phyloP scores from a whole-genome alignment of 2,888 invertebrate genomes.

The Caenorhabditis panamensis region DNA sequence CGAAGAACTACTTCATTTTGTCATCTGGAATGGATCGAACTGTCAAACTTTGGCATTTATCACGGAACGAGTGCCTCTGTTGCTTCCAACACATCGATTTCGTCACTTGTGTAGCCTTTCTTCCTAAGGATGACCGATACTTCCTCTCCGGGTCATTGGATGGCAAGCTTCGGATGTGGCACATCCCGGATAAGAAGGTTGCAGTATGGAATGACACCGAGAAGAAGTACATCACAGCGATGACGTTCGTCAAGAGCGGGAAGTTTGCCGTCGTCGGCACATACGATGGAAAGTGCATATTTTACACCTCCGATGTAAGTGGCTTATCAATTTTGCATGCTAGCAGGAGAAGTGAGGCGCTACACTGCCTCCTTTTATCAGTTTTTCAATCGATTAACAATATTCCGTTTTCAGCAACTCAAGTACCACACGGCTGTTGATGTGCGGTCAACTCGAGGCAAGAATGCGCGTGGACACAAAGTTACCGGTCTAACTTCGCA shows the following conservation, averaged over 20 bases:
- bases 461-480: constrained; percentile 94
- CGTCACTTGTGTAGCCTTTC: constrained; percentile 98
- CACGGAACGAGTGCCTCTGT: constrained; percentile 95
- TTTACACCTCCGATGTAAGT: constrained; percentile 92
- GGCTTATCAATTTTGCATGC: constrained; percentile 5
- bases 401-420: constrained; percentile 87
- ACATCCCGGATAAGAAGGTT: constrained; percentile 92
- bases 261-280: constrained; percentile 98
- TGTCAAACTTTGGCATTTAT: constrained; percentile 97
- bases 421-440: constrained; percentile 98
- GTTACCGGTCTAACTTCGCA: constrained; percentile 91
- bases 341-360: background rate
- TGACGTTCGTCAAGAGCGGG: constrained; percentile 86
- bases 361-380: too few relatives aligned
- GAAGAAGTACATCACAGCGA: constrained; percentile 81
- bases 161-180: constrained; percentile 98
- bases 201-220: constrained; percentile 72
- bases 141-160: constrained; percentile 97
- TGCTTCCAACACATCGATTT: constrained; percentile 99
- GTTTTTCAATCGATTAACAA: too few relatives aligned
- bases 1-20: constrained; percentile 85
- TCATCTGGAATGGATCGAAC: constrained; percentile 85
- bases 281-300: constrained; percentile 97
- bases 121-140: constrained; percentile 90
- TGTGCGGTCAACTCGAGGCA: constrained; percentile 93